These are phyloP conservation scores for Chaetops frenatus DNA, from an alignment of 2,113 vertebrate genomes.

Conservation along the genomic window DNA sequence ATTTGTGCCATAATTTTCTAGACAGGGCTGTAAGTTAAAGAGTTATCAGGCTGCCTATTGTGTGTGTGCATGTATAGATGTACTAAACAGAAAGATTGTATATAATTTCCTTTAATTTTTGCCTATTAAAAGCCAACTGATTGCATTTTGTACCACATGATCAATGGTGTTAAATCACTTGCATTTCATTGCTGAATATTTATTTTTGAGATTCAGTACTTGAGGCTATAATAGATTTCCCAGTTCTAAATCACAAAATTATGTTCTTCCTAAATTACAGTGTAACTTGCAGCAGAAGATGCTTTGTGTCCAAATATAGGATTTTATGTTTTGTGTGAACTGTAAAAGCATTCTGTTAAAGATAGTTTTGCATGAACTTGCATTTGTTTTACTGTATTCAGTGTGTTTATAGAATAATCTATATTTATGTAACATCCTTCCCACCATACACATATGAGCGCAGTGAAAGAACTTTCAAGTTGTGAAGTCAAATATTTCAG, in stretches of 20 bases:
- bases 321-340: not conserved
- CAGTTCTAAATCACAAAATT: constrained; percentile 55
- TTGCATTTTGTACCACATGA: constrained; percentile 32
- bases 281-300: constrained; percentile 1
- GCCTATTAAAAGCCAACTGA: constrained; percentile 45
- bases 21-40: not conserved
- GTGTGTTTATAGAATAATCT: constrained; percentile 32
- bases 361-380: constrained; percentile 9
- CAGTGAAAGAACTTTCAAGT: not conserved
- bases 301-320: constrained; percentile 49
- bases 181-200: constrained; percentile 42
- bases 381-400: constrained; percentile 27
- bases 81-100: constrained; percentile 35
- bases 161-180: constrained; percentile 44
- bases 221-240: constrained; percentile 43
- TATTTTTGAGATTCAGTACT: constrained; percentile 45
- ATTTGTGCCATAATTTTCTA: constrained; percentile 14
- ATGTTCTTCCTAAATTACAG: constrained; percentile 51
- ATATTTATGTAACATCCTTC: constrained; percentile 11
- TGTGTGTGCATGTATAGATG: not conserved
- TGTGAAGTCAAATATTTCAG: not conserved
- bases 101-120: constrained; percentile 57
- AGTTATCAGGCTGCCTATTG: constrained; percentile 13
- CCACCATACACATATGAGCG: not conserved
- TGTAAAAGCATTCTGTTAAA: constrained; percentile 2